Evolutionary conservation across 2,888 invertebrate species (phyloP), one percentile per base, ranked within the genome.

Genomic region (Sarcophaga caerulescens): DNA sequence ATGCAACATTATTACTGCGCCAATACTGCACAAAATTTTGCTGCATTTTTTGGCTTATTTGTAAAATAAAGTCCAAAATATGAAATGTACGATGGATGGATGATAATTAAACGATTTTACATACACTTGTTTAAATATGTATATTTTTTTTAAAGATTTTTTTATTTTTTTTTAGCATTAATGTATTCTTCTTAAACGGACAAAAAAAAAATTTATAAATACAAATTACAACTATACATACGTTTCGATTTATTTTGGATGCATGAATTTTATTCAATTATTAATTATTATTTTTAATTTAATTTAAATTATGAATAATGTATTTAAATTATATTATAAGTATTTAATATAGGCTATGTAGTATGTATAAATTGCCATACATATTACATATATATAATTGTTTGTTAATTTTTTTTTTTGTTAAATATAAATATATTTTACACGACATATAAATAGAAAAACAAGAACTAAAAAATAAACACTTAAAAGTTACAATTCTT

Each of bases 281-380:
- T 78, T 52, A 47, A 45, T 78, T 52, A 47, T 62, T 81, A 45
- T 68, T 59, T 75, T 75, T 60, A 60, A 60, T 70, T 76, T 81
- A 45, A 73, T 60, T 73, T 60, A 73, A 60, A 44, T 60, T 70
- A 52, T 47, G 60, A 45, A 66, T 73, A 23, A 68, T 65, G 57
- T 71, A 71, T 60, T 60, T 70, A 80, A 65, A 19, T 23, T 35
- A 71, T 14, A n/a, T 19, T 69, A 35, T 21, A n/a, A n/a, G n/a
- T n/a, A 35, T 70, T 62, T 23, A 63, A 60, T 73, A 52, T 44
- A 62, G 21, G 52, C 57, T 73, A 62, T 47, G 21, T 45, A 45
- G 47, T 52, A 52, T 52, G 52, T 0, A 68, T 68, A 14, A 17
- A 68, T 45, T 68, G 35, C 23, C 68, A 68, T 45, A 68, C 52